These are phyloP conservation scores for Neocrepidodera transversa DNA, from an alignment of 2,888 invertebrate genomes.

Conservation along the genomic window DNA sequence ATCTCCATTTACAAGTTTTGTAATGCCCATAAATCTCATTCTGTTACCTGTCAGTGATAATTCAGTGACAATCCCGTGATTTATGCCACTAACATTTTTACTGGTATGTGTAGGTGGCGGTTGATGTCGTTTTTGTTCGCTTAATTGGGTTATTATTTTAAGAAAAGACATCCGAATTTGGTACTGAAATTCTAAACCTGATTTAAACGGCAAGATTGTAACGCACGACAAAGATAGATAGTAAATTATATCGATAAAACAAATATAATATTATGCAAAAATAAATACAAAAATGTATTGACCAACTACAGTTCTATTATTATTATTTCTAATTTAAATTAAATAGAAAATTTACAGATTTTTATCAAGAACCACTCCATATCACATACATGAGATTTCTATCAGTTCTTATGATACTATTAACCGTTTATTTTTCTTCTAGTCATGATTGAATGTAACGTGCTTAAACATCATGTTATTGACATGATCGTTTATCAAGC, in stretches of 20 bases:
- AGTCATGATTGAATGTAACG: constrained; percentile 26
- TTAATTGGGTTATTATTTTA: constrained; percentile 36
- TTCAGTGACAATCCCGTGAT: constrained; percentile 14
- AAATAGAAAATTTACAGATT: too few species aligned
- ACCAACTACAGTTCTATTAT: too few species aligned
- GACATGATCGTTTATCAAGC: constrained; percentile 23
- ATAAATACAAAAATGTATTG: neutral
- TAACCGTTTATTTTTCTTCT: constrained; percentile 11
- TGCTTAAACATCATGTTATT: constrained; percentile 21
- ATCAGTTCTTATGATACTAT: constrained; percentile 4
- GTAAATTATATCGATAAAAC: neutral
- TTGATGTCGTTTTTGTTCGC: constrained; percentile 21
- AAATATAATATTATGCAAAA: neutral
- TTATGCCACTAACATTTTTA: constrained; percentile 5
- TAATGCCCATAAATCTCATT: too few species aligned
- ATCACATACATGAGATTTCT: too few species aligned
- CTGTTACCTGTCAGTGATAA: too few species aligned
- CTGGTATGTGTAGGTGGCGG: constrained; percentile 28
- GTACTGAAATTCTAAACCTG: constrained; percentile 29
- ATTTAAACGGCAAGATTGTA: constrained; percentile 27
- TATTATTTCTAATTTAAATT: too few species aligned
- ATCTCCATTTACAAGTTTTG: too few species aligned
- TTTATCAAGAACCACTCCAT: too few species aligned
- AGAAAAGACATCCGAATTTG: constrained; percentile 30
- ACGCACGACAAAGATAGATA: constrained; percentile 19